Conservation (phyloP, 2,113 vertebrate species). For the Indicator indicator region DNA sequence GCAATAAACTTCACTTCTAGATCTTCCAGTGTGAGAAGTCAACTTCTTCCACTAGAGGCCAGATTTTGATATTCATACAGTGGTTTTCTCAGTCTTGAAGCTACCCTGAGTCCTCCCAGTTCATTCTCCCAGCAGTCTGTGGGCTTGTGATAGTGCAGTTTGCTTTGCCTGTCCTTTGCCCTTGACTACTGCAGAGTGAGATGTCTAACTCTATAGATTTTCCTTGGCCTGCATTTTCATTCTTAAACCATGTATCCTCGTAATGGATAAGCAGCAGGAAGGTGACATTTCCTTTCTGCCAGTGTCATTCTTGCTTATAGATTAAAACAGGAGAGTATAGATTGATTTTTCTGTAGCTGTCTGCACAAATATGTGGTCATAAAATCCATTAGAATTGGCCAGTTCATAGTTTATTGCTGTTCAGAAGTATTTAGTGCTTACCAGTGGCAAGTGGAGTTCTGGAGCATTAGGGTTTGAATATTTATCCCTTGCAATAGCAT, state of each 20-base stretch:
- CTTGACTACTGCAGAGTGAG: accelerated
- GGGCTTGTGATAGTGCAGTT: accelerated
- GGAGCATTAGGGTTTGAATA: background rate
- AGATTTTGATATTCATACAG: background rate
- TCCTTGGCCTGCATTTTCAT: background rate
- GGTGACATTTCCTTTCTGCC: background rate
- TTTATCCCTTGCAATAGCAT: background rate
- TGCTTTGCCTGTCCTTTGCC: background rate
- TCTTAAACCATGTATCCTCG: background rate
- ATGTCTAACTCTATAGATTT: background rate
- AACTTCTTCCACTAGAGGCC: background rate
- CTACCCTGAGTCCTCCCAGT: background rate
- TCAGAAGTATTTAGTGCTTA: background rate
- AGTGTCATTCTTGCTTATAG: background rate
- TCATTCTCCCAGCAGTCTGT: accelerated
- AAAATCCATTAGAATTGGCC: background rate
- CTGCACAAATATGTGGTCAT: background rate
- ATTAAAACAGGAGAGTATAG: background rate
- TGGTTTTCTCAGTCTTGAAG: background rate
- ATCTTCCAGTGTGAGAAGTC: background rate
- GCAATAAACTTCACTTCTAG: background rate
- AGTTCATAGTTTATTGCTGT: background rate
- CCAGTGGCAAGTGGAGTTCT: background rate
- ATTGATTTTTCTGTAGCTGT: background rate
- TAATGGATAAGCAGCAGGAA: background rate